A percentile compares a stretch with the other conserved stretches of the same genome.
These are phyloP conservation scores for Antedon mediterranea DNA, from an alignment of 53 echinoderm and acorn worm genomes.

Conservation along the genomic window DNA sequence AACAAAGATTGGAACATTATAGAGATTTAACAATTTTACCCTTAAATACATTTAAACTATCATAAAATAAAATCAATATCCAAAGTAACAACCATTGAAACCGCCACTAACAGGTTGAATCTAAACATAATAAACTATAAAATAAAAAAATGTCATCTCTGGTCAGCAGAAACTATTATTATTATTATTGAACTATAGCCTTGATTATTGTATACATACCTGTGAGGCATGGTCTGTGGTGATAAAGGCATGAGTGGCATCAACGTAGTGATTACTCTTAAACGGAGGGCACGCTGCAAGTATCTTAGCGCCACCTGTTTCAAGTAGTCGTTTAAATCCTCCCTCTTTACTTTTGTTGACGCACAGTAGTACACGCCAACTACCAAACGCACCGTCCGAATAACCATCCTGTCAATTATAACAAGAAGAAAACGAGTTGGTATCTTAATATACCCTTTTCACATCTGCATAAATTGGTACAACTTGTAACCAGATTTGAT, in stretches of 20 bases:
- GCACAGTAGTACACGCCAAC: constrained; percentile 64
- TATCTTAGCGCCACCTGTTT: constrained; percentile 76
- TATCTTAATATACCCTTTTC: neutral
- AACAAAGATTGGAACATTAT: too few species aligned
- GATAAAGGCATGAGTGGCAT: constrained; percentile 81
- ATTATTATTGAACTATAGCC: too few species aligned
- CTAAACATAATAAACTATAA: too few species aligned
- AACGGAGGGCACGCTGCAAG: constrained; percentile 65
- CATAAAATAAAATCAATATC: too few species aligned
- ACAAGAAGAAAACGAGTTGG: neutral
- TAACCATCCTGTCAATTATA: constrained; percentile 4
- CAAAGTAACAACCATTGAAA: too few species aligned
- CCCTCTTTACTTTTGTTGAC: constrained; percentile 65
- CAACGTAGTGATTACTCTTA: constrained; percentile 8
- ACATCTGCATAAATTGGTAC: neutral
- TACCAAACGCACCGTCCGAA: constrained; percentile 78
- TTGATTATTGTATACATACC: neutral
- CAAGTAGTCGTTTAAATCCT: constrained; percentile 72
- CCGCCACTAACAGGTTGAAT: too few species aligned
- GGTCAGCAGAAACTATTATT: too few species aligned
- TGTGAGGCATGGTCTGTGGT: constrained; percentile 40
- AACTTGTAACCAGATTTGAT: too few species aligned
- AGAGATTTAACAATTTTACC: too few species aligned
- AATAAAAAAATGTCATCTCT: too few species aligned
- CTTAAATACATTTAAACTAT: too few species aligned